Percentiles rank a stretch among this genome's conserved stretches.
These are phyloP conservation scores for Scrobipalpa costella DNA, from an alignment of 2,888 invertebrate species.

Conservation along the genomic window DNA sequence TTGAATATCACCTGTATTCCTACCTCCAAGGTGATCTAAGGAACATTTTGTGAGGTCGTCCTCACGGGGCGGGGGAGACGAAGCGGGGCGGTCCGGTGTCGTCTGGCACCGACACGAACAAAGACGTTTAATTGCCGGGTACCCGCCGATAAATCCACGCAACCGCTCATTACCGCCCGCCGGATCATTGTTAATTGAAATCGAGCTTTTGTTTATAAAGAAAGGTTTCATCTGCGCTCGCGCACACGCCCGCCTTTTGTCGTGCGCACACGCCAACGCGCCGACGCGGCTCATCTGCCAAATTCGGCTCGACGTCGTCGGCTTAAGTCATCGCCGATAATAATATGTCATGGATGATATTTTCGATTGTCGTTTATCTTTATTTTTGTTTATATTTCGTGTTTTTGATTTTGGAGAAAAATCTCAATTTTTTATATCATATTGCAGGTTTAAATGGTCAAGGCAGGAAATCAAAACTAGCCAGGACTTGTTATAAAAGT, in stretches of 20 bases:
- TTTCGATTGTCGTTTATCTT: conserved; percentile 5
- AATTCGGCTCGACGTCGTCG: conserved; percentile 12
- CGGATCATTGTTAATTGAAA: conserved; percentile 78
- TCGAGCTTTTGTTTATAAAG: conserved; percentile 55
- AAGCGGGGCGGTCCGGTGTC: conserved; percentile 44
- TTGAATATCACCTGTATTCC: conserved; percentile 28
- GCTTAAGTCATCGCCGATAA: conserved; percentile 8
- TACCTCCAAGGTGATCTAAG: conserved; percentile 34
- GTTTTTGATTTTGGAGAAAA: neutral
- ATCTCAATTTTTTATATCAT: neutral
- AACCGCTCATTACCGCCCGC: conserved; percentile 75
- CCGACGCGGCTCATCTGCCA: conserved; percentile 22
- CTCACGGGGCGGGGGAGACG: conserved; percentile 41
- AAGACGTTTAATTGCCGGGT: conserved; percentile 77
- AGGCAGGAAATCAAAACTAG: too few relatives aligned
- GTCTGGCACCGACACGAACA: conserved; percentile 55
- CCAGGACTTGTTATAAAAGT: too few relatives aligned
- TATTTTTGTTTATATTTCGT: neutral
- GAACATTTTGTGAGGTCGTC: conserved; percentile 53
- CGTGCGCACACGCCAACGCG: conserved; percentile 28
- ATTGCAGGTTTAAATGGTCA: too few relatives aligned
- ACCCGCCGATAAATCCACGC: conserved; percentile 69
- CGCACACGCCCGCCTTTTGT: conserved; percentile 17
- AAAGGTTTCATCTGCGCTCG: conserved; percentile 16
- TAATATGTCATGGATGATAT: conserved; percentile 3